phyloP scores from a whole-genome alignment of 2,888 invertebrate genomes.

The Cancer borealis region DNA sequence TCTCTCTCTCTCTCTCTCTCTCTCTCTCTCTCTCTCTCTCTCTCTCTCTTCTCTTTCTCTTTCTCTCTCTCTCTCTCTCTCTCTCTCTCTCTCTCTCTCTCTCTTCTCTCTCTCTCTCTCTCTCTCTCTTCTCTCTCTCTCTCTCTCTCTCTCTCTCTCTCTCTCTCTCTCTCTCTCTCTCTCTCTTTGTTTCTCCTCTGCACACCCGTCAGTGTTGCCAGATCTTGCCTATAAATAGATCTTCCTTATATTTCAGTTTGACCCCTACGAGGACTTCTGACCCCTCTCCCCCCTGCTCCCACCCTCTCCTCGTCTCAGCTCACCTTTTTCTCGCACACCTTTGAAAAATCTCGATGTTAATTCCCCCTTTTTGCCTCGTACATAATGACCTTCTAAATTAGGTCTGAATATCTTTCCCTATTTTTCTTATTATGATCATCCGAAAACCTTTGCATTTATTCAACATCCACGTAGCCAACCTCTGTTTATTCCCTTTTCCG shows the following conservation, averaged over 20 bases:
- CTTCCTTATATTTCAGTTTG: constrained; percentile 67
- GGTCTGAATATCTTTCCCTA: background rate
- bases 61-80: constrained; percentile 43
- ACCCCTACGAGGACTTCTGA: constrained; percentile 75
- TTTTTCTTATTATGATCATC: background rate
- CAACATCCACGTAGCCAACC: background rate
- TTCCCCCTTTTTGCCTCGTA: constrained; percentile 8
- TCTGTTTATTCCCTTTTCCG: constrained; percentile 21
- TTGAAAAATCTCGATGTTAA: constrained; percentile 7
- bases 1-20: constrained; percentile 42
- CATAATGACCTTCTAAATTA: constrained; percentile 27
- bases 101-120: constrained; percentile 26
- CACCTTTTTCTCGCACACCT: background rate
- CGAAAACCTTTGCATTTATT: background rate
- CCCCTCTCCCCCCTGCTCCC: constrained; percentile 43
- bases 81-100: constrained; percentile 44
- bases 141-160: constrained; percentile 58
- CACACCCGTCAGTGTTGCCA: background rate
- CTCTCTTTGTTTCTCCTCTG: constrained; percentile 38
- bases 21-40: constrained; percentile 46
- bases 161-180: constrained; percentile 60
- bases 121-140: constrained; percentile 54
- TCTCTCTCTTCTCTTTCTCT: constrained; percentile 22
- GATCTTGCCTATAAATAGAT: background rate
- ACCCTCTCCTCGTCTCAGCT: background rate